Evolutionary conservation across 2,113 vertebrate species (phyloP).

Genomic region (Morphnarchus princeps): DNA sequence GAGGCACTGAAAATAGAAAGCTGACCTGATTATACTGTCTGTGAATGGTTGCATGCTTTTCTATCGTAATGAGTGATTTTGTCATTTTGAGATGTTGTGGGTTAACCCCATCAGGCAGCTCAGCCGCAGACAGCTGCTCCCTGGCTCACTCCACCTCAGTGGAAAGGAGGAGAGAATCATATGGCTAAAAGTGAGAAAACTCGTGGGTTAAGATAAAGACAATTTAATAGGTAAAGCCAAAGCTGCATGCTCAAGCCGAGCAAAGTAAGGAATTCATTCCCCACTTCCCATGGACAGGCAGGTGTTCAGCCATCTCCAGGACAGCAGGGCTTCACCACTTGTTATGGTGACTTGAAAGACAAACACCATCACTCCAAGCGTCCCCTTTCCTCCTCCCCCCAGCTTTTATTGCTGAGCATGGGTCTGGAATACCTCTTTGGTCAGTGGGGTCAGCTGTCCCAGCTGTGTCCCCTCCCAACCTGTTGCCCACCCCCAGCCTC

Average conservation of each 20-base stretch:
- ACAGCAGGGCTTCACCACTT: background rate
- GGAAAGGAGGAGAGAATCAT: background rate
- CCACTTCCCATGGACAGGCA: background rate
- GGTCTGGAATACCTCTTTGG: background rate
- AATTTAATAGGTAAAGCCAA: background rate
- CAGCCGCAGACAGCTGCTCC: background rate
- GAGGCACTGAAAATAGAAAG: background rate
- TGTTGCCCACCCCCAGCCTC: background rate
- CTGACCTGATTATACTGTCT: background rate
- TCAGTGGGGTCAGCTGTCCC: background rate
- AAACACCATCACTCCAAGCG: background rate
- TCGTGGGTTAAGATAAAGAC: background rate
- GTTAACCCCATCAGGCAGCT: background rate
- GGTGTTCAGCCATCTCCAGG: background rate
- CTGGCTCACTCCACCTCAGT: background rate
- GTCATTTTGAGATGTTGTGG: background rate
- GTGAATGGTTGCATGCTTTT: background rate
- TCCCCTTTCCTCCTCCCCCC: background rate
- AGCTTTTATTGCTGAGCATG: background rate
- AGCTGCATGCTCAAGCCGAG: background rate
- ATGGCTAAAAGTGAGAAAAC: background rate
- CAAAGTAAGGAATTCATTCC: background rate
- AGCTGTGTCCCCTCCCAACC: background rate
- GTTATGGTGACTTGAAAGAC: fast-evolving
- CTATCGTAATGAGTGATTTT: background rate